Base-by-base conservation (phyloP, 2,888 invertebrate genomes). In the Eilema sororculum region DNA sequence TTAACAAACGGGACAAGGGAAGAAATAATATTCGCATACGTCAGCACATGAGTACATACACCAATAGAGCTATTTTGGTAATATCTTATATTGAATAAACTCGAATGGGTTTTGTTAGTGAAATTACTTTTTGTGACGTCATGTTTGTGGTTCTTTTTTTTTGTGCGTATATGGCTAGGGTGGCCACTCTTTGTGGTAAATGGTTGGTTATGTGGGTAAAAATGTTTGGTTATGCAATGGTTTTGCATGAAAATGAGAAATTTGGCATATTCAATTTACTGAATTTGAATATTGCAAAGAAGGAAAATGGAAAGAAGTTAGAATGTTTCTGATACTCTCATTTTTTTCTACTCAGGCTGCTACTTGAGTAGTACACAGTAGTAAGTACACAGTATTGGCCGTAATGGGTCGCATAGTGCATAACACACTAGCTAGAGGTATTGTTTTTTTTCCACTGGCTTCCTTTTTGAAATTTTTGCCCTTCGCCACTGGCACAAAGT, bases 71-170 rank as follows among this genome's bases (percentile, higher is more conserved):
- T 66, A 66, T 66, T 66, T 59, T 20, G 16, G 60, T 61, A 67
- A 60, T 61, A 67, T 67, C 28, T 20, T 52, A 67, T 67, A 67
- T 67, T 67, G 67, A 67, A 60, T 60, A 46, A 60, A 52, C 67
- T 60, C 1, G 67, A 67, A 60, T 52, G 22, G 28, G 60, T 28
- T 65, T 65, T 28, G 30, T 65, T 52, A 65, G 52, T 30, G 22
- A 28, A 64, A 52, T 64, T 30, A 30, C 30, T 41, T 52, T 52
- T 20, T 52, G 52, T 52, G 20, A 52, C n/a, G 52, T 52, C 0
- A n/a, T n/a, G 5, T 52, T 52, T 46, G 46, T 20, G 20, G 20
- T 3, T n/a, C n/a, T n/a, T 52, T 52, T n/a, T 52, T n/a, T 52
- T 52, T 52, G 0, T 5, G 1, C 5, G 20, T 20, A 20, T 20